phyloP scores from a whole-genome alignment of 1,140 invertebrate genomes.

The Coenobita brevimanus region DNA sequence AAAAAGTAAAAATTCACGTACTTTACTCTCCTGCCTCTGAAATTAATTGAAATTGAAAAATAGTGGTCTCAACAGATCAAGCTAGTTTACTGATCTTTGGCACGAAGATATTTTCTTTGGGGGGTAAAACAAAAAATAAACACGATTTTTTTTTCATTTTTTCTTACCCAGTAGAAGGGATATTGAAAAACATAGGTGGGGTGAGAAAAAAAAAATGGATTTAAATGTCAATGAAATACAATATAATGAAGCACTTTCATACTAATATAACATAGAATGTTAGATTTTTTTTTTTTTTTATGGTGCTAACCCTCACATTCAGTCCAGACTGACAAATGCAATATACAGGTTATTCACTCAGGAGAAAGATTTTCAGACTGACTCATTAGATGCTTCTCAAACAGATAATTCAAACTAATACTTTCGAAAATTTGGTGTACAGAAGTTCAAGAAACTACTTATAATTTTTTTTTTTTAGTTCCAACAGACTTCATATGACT shows the following conservation, averaged over 20 bases:
- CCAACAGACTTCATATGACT: slow-evolving; percentile 2
- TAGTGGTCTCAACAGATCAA: neutral
- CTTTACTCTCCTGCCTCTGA: slow-evolving; percentile 1
- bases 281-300: no score
- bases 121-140: neutral
- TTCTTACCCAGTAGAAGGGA: neutral
- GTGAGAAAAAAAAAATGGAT: neutral
- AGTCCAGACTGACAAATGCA: neutral
- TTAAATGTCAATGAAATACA: neutral
- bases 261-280: neutral
- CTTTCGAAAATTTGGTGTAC: neutral
- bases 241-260: neutral
- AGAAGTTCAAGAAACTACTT: neutral
- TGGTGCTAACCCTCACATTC: neutral
- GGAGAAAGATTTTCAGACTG: no score
- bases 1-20: neutral
- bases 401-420: no score
- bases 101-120: neutral
- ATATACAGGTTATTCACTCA: neutral
- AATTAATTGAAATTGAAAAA: neutral
- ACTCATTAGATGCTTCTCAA: no score
- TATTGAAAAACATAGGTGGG: neutral
- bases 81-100: neutral
- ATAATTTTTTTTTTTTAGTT: neutral
- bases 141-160: neutral